Evolutionary conservation across 2,888 invertebrate species (phyloP), one percentile per base, ranked within the genome.

Genomic region (Miltochrista miniata): DNA sequence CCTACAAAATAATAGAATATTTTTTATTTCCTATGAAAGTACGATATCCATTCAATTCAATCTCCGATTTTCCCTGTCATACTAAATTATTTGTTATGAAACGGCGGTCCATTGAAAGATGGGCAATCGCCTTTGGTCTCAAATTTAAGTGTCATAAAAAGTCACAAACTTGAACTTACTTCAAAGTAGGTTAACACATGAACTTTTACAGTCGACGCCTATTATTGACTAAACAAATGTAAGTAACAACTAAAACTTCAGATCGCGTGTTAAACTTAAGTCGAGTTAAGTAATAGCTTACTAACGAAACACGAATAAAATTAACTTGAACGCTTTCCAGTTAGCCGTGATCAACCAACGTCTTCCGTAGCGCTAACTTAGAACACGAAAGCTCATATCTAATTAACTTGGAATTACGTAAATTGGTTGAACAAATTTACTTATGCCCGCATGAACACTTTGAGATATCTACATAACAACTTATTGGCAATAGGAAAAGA

Each of bases 281-380:
- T 59, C 46, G 50, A 57, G 63, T 69, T 74, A 70, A 74, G 70
- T 74, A 70, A 72, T 68, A 74, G 71, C 58, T 65, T 54, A 67
- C 70, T 70, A 72, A 70, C 67, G 52, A 48, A 54, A 70, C 72
- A 76, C 68, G 71, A 67, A 70, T 65, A 65, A 68, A 70, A 68
- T 73, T 72, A 73, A 63, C 62, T 64, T 51, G 50, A 69, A 48
- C 36, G 55, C 52, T 55, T 62, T 51, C 53, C 61, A 33, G 34
- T 65, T 34, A 52, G 48, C 24, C 43, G 45, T 56, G 47, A 50
- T 35, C 42, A 41, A 42, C 40, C 38, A 18, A 15, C 39, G 50
- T 51, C 41, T 45, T 13, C 38, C 24, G 14, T 13, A 40, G 15
- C 31, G 14, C 37, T 14, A 15, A 30, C 37, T 37, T 29, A 29